phyloP scores from a whole-genome alignment of 2,888 invertebrate genomes.

The Megalurothrips usitatus region DNA sequence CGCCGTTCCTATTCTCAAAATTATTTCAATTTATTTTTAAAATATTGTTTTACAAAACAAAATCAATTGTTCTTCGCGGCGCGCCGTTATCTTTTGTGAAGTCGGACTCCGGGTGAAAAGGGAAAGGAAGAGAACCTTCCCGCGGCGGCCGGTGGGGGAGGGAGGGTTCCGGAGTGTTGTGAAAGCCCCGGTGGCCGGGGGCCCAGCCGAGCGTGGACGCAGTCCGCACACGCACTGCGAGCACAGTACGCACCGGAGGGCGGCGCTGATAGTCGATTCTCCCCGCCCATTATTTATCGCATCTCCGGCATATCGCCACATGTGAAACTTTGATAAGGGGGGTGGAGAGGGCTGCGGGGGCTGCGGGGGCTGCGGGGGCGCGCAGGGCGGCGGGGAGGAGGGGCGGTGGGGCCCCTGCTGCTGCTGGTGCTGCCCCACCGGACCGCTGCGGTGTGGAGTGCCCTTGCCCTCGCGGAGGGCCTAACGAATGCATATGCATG shows the following conservation, averaged over 20 bases:
- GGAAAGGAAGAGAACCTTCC: not conserved
- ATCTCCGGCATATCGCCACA: conserved; percentile 11
- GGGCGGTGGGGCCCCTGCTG: not conserved
- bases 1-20: too few species aligned
- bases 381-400: not conserved
- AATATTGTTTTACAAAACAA: too few species aligned
- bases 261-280: not conserved
- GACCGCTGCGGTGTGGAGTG: not conserved
- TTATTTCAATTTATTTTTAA: too few species aligned
- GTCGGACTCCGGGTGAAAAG: too few species aligned
- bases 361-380: not conserved
- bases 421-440: not conserved
- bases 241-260: not conserved
- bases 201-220: too few species aligned
- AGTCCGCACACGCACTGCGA: too few species aligned
- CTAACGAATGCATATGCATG: not conserved
- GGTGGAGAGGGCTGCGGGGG: not conserved
- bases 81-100: too few species aligned
- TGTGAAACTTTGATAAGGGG: conserved; percentile 5
- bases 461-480: not conserved
- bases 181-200: too few species aligned
- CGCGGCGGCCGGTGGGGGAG: too few species aligned
- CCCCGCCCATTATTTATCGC: conserved; percentile 1
- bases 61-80: too few species aligned
- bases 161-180: too few species aligned